Evolutionary conservation across 2,797 vertebrate species (phyloP), one percentile per base, ranked within the genome.

Genomic region (Aythya fuligula): DNA sequence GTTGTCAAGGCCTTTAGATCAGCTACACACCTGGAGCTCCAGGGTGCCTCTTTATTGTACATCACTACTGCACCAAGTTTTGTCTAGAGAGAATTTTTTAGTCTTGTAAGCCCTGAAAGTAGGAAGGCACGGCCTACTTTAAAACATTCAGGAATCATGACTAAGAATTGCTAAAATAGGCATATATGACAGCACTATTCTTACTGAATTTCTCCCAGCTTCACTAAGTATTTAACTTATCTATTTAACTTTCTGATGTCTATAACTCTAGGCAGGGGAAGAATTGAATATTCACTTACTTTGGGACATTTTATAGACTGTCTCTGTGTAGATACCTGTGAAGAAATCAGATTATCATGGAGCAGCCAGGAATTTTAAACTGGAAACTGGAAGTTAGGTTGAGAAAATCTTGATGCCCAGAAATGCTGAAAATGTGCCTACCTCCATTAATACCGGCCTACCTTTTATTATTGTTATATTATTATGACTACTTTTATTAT

Each of bases 41-140:
- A 78, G 85, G 85, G 89, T 79, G 77, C 92, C n/a, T 90, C 90
- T 78, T 73, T 53, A 30, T 71, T 90, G 77, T 34, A 43, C 36
- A 4, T 27, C 53, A 47, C 71, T 82, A 65, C 80, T 85, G 60
- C 77, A 89, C 24, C 51, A 70, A 20, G n/a, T 75, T 88, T 78
- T 81, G 38, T 56, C 62, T 66, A 11, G 51, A 76, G 27, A 25
- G 54, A 76, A 16, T 84, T 60, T 90, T 85, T 74, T 30, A 51
- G 56, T 51, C 65, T 19, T 53, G 53, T 67, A 73, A 92, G 85
- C 53, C 34, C 67, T 79, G 27, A 60, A 79, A 90, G 64, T 43
- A 87, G 60, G 60, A 92, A 76, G 8, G 27, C n/a, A 28, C 27
- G 20, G 73, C n/a, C 81, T 65, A 74, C 45, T 96, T 87, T 3